Evolutionary conservation across 2,113 vertebrate species (phyloP).

Genomic region (Salvelinus alpinus): DNA sequence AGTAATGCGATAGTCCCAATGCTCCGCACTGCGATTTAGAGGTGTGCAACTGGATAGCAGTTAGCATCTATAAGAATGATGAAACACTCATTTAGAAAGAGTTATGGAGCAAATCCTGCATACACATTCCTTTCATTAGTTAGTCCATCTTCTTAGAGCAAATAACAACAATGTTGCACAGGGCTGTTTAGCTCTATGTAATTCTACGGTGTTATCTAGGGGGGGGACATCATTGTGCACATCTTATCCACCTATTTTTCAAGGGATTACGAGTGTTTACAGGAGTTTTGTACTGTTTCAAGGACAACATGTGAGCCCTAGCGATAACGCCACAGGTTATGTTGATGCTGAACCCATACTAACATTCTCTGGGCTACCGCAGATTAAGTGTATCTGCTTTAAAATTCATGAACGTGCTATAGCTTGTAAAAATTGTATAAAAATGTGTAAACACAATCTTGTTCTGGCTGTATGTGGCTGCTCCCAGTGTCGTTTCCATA

Average conservation of each 20-base stretch:
- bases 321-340: neutral
- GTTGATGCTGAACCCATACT: neutral
- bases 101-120: neutral
- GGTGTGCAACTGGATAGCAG: neutral
- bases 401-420: neutral
- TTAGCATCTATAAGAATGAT: neutral
- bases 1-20: slow-evolving; percentile 30
- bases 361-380: neutral
- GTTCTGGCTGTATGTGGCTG: neutral
- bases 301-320: neutral
- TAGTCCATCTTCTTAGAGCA: neutral
- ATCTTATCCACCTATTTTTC: neutral
- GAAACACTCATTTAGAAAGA: neutral
- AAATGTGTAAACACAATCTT: slow-evolving; percentile 3
- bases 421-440: neutral
- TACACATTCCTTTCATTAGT: neutral
- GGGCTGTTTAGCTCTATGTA: neutral
- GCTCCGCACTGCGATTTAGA: slow-evolving; percentile 1
- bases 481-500: slow-evolving; percentile 31
- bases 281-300: neutral
- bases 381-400: neutral
- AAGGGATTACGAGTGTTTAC: neutral
- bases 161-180: neutral
- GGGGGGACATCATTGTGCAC: neutral
- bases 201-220: neutral